A percentile compares a stretch with the other conserved stretches of the same genome.
These are phyloP conservation scores for Formica exsecta DNA, from an alignment of 1,140 invertebrate species.

Conservation along the genomic window DNA sequence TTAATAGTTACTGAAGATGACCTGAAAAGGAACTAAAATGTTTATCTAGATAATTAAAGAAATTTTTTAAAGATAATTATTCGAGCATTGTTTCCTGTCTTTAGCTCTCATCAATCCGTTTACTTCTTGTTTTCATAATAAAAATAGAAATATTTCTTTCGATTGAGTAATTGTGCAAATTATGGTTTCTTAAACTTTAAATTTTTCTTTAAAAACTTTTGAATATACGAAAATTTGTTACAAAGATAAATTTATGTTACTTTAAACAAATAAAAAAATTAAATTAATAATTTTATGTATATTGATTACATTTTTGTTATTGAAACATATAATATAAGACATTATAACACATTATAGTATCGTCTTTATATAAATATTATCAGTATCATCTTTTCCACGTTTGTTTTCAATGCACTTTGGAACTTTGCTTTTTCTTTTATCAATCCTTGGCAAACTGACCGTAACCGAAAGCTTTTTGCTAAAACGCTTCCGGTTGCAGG, in stretches of 20 bases:
- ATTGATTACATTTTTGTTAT: too few relatives aligned
- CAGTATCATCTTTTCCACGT: not conserved
- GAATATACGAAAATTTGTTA: not conserved
- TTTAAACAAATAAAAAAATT: constrained; percentile 6
- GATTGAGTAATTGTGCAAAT: not conserved
- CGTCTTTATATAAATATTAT: too few relatives aligned
- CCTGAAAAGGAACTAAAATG: too few relatives aligned
- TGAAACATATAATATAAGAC: too few relatives aligned
- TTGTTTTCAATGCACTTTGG: constrained; percentile 17
- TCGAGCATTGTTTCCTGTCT: too few relatives aligned
- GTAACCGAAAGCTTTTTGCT: constrained; percentile 50
- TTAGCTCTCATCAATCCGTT: too few relatives aligned
- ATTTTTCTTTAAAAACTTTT: not conserved
- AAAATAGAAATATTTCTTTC: not conserved
- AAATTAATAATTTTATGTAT: too few relatives aligned
- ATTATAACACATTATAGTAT: too few relatives aligned
- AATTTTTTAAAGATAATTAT: too few relatives aligned
- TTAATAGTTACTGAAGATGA: too few relatives aligned
- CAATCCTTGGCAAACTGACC: constrained; percentile 31
- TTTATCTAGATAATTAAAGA: too few relatives aligned
- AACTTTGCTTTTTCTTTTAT: constrained; percentile 9
- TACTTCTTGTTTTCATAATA: not conserved
- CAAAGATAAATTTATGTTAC: not conserved
- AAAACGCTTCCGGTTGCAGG: constrained; percentile 66
- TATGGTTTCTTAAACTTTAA: not conserved